Evolutionary conservation across 2,888 invertebrate genomes (phyloP), one percentile per base, ranked within the genome.

Genomic region (Steinernema carpocapsae): DNA sequence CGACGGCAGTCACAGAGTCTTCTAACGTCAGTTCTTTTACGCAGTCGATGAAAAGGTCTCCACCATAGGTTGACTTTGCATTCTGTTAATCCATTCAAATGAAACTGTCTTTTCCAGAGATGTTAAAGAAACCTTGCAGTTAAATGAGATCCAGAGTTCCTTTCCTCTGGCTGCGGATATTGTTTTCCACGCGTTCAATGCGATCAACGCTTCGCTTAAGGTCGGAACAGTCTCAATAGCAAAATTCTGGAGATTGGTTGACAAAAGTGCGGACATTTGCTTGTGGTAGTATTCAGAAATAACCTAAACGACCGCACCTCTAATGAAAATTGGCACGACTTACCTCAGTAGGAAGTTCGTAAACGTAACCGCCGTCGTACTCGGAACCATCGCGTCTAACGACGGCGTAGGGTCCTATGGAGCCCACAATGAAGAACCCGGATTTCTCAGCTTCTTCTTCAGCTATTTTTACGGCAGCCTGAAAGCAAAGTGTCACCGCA

Each of bases 211-310:
- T 89, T 97, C 96, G 75, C 89, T 88, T 71, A 91, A 91, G 80
- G 94, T 93, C 7, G 97, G 96, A 84, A 96, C 93, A 0, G 97
- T 97, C 89, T 97, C 96, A 81, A 96, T 89, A 0, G 94, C 95
- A 78, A 97, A 88, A 6, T 94, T 88, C 88, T 95, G 94, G 0
- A 79, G 59, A 4, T 74, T 80, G 0, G 72, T 43, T 12, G 93
- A 92, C 24, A 94, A 88, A 37, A 96, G 89, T 0, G 93, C 92
- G 83, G 92, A 91, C 42, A 96, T 92, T 64, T 95, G 91, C 0
- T 93, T 92, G 74, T 92, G 90, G 89, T 97, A 96, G 93, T 94
- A 95, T 56, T 92, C 91, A 70, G 91, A 91, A 88, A 96, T 91
- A 24, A 90, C 91, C 90, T 92, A 73, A 73, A 74, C 70, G 29